Evolutionary conservation across 1,140 invertebrate species (phyloP).

Genomic region (Calliphora vicina): DNA sequence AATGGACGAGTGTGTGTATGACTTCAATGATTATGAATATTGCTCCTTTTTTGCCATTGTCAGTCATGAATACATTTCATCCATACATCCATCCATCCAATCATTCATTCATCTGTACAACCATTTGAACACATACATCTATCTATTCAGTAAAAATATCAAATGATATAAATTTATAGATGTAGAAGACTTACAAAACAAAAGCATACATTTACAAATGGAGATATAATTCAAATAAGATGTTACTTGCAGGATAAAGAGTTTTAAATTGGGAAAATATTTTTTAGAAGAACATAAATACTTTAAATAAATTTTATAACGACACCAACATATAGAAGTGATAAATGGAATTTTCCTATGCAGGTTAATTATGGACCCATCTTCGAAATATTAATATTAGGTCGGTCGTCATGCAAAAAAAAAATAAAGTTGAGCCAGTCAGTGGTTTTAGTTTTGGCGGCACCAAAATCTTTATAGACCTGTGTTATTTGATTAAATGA

Average conservation of each 20-base stretch:
- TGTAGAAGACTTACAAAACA: not conserved
- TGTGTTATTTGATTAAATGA: too few species aligned
- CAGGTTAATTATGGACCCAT: too few species aligned
- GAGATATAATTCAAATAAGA: not conserved
- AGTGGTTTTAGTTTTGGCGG: too few species aligned
- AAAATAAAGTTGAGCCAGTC: too few species aligned
- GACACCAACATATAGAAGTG: too few species aligned
- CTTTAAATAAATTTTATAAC: too few species aligned
- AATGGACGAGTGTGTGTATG: not conserved
- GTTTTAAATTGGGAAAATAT: too few species aligned
- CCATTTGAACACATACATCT: not conserved
- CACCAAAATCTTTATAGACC: too few species aligned
- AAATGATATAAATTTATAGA: not conserved
- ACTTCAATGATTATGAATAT: not conserved
- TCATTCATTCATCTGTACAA: not conserved
- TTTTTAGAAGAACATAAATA: too few species aligned
- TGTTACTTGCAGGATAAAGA: not conserved
- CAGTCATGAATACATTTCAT: not conserved
- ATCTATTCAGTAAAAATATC: not conserved
- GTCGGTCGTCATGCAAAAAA: too few species aligned
- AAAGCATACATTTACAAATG: not conserved
- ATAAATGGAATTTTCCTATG: too few species aligned
- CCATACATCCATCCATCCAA: not conserved
- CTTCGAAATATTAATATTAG: too few species aligned
- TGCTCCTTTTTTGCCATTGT: not conserved